These are phyloP conservation scores for Drosophila tripunctata DNA, from an alignment of 2,888 invertebrate species.

Conservation along the genomic window DNA sequence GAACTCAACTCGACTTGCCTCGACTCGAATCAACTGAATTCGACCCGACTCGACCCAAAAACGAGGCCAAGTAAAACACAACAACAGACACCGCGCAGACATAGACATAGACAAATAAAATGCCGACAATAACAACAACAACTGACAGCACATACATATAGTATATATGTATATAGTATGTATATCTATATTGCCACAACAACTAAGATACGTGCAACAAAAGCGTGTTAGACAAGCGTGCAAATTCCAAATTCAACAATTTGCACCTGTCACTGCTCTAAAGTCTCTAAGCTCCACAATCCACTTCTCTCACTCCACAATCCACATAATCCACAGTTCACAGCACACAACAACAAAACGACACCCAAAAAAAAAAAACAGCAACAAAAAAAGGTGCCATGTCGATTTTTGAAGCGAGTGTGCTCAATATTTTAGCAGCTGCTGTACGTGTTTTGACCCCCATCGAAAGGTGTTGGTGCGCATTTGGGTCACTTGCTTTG, in stretches of 20 bases:
- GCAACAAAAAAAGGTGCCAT: not conserved
- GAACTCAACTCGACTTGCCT: not conserved
- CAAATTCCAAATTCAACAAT: conserved; percentile 61
- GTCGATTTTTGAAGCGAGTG: not conserved
- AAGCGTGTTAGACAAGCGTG: conserved; percentile 27
- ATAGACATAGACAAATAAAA: conserved; percentile 44
- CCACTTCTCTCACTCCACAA: not conserved
- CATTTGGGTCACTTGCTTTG: conserved; percentile 13
- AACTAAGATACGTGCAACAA: conserved; percentile 43
- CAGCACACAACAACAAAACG: not conserved
- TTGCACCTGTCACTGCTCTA: conserved; percentile 62
- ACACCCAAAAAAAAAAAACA: too few relatives aligned
- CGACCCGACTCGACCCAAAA: conserved; percentile 51
- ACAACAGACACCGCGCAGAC: conserved; percentile 43
- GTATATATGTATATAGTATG: not conserved
- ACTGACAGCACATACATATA: not conserved
- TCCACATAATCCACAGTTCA: not conserved
- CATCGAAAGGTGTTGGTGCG: conserved; percentile 9
- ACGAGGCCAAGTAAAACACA: conserved; percentile 26
- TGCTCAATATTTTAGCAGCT: conserved; percentile 21
- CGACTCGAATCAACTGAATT: conserved; percentile 14
- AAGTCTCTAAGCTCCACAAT: not conserved
- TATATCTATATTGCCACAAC: not conserved
- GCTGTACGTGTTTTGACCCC: conserved; percentile 1
- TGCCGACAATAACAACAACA: conserved; percentile 16